Percentiles rank a stretch among this genome's conserved stretches.
Evolutionary conservation across 2,797 vertebrate species (phyloP).

Genomic region (Miichthys miiuy): DNA sequence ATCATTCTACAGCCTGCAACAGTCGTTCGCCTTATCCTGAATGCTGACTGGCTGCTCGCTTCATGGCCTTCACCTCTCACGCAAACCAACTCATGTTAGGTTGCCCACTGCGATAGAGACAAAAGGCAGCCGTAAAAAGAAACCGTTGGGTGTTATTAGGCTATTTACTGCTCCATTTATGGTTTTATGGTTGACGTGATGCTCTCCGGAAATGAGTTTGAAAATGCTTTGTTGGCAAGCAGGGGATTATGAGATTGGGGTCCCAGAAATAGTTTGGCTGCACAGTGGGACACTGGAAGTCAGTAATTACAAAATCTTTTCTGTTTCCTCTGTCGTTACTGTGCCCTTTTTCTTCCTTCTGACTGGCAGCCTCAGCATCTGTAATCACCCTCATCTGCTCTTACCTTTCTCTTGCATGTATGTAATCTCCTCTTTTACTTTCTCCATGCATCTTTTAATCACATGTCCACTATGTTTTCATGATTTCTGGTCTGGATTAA

Average conservation of each 20-base stretch:
- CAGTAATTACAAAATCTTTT: conserved; percentile 60
- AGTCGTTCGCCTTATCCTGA: neutral
- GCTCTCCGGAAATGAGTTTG: conserved; percentile 75
- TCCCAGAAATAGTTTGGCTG: conserved; percentile 71
- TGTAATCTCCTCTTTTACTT: neutral
- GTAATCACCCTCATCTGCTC: conserved; percentile 5
- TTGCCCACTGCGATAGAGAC: conserved; percentile 50
- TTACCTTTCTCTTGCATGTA: neutral
- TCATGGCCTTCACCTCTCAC: neutral
- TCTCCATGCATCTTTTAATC: neutral
- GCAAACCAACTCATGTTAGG: conserved; percentile 23
- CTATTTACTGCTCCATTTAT: conserved; percentile 76
- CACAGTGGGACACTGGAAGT: conserved; percentile 56
- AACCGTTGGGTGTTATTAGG: conserved; percentile 62
- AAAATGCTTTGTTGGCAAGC: conserved; percentile 74
- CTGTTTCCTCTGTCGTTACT: conserved; percentile 30
- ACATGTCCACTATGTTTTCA: neutral
- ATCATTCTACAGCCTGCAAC: neutral
- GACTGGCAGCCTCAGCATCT: conserved; percentile 22
- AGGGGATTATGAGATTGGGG: conserved; percentile 75
- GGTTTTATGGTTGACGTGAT: conserved; percentile 65
- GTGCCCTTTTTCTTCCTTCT: conserved; percentile 5
- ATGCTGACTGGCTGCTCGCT: conserved; percentile 19
- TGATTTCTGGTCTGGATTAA: neutral
- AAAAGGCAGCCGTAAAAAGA: conserved; percentile 46